Evolutionary conservation across 53 echinoderm and acorn worm species (phyloP), one percentile per base, ranked within the genome.

Genomic region (Patiria pectinifera): DNA sequence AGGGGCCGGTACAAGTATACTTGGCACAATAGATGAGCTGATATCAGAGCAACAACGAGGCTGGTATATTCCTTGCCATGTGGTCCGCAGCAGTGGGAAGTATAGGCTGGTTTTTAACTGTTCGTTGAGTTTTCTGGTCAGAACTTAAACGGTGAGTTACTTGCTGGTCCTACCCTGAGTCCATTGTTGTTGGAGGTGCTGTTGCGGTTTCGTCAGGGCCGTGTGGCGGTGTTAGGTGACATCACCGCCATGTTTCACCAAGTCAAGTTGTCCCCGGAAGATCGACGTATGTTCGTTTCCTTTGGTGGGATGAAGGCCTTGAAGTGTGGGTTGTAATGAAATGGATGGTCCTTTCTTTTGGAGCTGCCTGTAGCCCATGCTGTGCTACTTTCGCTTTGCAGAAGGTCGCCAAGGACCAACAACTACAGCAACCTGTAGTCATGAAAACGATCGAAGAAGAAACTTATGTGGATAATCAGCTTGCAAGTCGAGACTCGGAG

Each of bases 281-380:
- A 80, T 12, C 80, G 0, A 19, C 44, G 60, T 11, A 22, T 83
- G 60, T 83, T 83, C 25, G 44, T 21, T 89, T 89, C 12, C 80
- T 89, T 4, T 89, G 89, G 89, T 89, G 89, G 89, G 74, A 89
- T 78, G 89, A 80, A 18, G 26, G 48, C 14, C 18, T 7, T 3
- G 76, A 87, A 46, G 6, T 26, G 12, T 87, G 87, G 87, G 76
- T 87, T 22, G 80, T 80, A 22, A 47, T 79, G n/a, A 14, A 80
- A 35, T 79, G 78, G 89, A 45, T 43, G 71, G 62, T 89, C 43
- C 80, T 83, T 18, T 60, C 81, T 11, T 92, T 92, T 86, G 86
- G 92, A 24, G 84, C 92, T 45, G 60, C 78, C 43, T 92, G 85
- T 60, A 92, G 92, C n/a, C 85, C 92, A 2, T 77, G 85, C 62